These are phyloP conservation scores for Lissocephala sabroskyi DNA, from an alignment of 2,888 invertebrate genomes.

Conservation along the genomic window DNA sequence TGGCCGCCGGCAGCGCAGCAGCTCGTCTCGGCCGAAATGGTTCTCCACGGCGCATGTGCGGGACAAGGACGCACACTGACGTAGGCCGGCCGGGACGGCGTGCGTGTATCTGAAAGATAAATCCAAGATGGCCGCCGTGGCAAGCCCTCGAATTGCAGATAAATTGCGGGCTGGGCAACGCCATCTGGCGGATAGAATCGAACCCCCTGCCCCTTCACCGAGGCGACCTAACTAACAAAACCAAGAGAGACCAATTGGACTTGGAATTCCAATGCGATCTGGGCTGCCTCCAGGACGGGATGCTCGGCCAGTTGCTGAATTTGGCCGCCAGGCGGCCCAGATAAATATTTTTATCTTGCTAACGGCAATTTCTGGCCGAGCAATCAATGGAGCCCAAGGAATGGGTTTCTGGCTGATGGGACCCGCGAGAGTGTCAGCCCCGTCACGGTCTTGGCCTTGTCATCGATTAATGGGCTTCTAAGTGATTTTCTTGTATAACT, in stretches of 20 bases:
- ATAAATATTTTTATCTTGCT: not conserved
- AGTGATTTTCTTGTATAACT: no score
- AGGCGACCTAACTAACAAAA: not conserved
- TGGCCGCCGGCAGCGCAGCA: not conserved
- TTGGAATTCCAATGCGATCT: constrained; percentile 7
- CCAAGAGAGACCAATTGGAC: constrained; percentile 31
- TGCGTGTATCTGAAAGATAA: constrained; percentile 50
- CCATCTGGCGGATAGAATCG: constrained; percentile 48
- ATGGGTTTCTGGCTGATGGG: no score
- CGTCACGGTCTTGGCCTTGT: no score
- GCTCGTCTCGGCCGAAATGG: not conserved
- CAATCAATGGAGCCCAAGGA: no score
- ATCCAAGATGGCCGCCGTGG: constrained; percentile 62
- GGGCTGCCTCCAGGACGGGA: constrained; percentile 27
- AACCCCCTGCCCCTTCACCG: not conserved
- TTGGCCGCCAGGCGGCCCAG: constrained; percentile 42
- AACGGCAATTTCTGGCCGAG: no score
- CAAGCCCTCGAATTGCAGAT: constrained; percentile 8
- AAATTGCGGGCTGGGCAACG: constrained; percentile 18
- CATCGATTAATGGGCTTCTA: no score
- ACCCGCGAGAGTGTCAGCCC: no score
- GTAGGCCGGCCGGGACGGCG: constrained; percentile 15
- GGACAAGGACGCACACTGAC: constrained; percentile 36
- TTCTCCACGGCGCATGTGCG: constrained; percentile 47
- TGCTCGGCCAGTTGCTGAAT: constrained; percentile 25